Conservation (phyloP, 2,888 invertebrate species). For the Norana najaformis region DNA sequence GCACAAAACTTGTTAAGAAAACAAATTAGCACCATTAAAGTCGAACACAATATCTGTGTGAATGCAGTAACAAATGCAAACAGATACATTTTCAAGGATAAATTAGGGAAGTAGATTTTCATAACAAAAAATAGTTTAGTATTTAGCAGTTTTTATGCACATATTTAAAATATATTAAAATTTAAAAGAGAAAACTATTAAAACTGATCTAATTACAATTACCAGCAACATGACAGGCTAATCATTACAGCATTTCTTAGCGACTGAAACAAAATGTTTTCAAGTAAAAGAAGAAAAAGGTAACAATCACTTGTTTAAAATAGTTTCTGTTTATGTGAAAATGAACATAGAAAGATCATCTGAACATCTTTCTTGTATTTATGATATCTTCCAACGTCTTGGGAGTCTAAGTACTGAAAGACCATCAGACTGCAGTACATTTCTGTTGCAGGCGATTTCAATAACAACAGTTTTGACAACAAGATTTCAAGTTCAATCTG, state of each 20-base stretch:
- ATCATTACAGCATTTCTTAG: neutral
- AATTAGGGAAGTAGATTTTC: neutral
- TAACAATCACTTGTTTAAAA: neutral
- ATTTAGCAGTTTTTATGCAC: neutral
- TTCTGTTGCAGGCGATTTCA: neutral
- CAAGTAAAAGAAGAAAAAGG: neutral
- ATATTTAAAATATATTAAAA: conserved; percentile 13
- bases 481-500: conserved; percentile 5
- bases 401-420: neutral
- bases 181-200: neutral
- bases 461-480: neutral
- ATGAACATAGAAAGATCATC: neutral
- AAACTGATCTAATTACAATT: neutral
- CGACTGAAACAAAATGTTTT: neutral
- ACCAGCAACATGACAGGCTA: neutral
- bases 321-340: neutral
- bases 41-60: neutral
- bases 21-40: neutral
- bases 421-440: neutral
- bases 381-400: neutral
- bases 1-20: neutral
- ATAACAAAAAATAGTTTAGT: neutral
- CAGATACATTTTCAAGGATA: neutral
- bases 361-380: neutral
- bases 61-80: neutral